These are phyloP conservation scores for Etia nguti DNA, from an alignment of 2,113 vertebrate species.

Conservation along the genomic window DNA sequence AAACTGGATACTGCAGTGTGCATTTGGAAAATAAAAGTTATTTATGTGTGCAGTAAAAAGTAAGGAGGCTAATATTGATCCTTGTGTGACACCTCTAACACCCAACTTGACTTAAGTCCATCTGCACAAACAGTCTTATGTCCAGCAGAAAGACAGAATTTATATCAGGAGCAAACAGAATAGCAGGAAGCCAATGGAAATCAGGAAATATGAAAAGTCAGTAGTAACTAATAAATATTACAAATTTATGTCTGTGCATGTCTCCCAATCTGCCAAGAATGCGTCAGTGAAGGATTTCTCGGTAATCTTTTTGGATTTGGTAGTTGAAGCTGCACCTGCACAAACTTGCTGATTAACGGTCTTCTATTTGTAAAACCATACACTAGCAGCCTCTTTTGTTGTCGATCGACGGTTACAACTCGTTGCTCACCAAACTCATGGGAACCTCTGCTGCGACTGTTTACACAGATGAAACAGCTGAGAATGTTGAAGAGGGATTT, in stretches of 20 bases:
- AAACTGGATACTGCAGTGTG: neutral
- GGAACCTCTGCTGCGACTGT: neutral
- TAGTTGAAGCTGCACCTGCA: constrained; percentile 16
- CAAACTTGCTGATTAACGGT: constrained; percentile 11
- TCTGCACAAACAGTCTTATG: neutral
- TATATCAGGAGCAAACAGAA: neutral
- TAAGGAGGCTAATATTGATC: neutral
- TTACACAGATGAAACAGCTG: constrained; percentile 14
- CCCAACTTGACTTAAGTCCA: neutral
- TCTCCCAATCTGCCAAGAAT: constrained; percentile 10
- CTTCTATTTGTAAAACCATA: neutral
- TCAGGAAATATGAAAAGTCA: neutral
- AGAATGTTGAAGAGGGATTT: constrained; percentile 19
- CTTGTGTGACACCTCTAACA: neutral
- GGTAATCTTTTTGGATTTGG: neutral
- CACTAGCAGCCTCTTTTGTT: constrained; percentile 20
- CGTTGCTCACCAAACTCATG: neutral
- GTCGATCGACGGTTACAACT: neutral
- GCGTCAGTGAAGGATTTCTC: neutral
- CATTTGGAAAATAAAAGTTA: neutral
- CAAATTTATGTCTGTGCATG: neutral
- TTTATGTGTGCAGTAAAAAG: neutral
- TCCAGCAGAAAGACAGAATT: neutral
- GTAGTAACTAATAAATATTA: neutral
- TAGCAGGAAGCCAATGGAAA: neutral